Evolutionary conservation across 2,113 vertebrate species (phyloP), one percentile per base, ranked within the genome.

Genomic region (Rhadina sibilatrix): DNA sequence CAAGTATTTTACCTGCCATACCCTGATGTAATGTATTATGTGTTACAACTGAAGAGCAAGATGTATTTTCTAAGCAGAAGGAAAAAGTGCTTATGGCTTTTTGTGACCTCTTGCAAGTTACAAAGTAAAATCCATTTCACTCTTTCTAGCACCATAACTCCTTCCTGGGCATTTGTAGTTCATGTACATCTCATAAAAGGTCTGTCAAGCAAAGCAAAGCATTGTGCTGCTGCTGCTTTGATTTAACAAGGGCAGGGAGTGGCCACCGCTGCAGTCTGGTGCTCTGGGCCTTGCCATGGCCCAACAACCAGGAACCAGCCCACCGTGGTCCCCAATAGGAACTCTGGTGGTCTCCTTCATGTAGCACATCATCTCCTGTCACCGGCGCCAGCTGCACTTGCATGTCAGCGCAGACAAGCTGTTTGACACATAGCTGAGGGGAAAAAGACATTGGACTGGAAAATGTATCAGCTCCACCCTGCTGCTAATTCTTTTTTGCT

Each of bases 171-270:
- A 53, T 86, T 50, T 86, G 85, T 68, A 71, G 70, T 86, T 90
- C 23, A 10, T 1, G 30, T 47, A 19, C 0, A 0, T 83, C 63
- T 86, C 0, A 0, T 81, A 35, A 80, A 69, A 92, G 83, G 76
- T 63, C 54, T 70, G 68, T 18, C n/a, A 70, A 86, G 35, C 86
- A 38, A 69, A 93, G 85, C 31, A 35, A 30, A 69, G 46, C 83
- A 23, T 86, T 92, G 1, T 0, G 18, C 70, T 79, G 60, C 74
- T 72, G 69, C 70, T 79, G 49, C 75, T 92, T 23, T 74, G 66
- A 88, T 87, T 85, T 91, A 90, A 90, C 46, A 61, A 83, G 90
- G 82, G 78, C 82, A 86, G 71, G 13, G 50, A 89, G 77, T 2
- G 0, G 77, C 76, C 52, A 10, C 47, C 0, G 5, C 82, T 56